Conservation (phyloP, 2,113 vertebrate species). For the Gnathonemus echidnorhynchus region DNA sequence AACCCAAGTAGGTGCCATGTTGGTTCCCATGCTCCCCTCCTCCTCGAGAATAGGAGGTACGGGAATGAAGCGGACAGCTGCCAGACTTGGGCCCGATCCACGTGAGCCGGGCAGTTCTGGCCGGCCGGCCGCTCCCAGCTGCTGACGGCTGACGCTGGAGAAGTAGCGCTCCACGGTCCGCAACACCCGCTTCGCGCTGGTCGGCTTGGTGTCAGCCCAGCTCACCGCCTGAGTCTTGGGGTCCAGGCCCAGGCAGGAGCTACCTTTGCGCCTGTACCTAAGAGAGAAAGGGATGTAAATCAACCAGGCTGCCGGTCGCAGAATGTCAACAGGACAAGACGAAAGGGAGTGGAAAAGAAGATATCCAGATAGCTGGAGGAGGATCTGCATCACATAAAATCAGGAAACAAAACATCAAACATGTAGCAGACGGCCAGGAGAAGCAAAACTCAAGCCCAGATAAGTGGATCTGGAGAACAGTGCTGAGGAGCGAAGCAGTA, state of each 20-base stretch:
- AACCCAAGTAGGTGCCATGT: constrained; percentile 38
- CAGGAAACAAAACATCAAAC: neutral
- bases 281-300: neutral
- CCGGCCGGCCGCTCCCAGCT: constrained; percentile 52
- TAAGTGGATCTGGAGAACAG: neutral
- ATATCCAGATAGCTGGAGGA: neutral
- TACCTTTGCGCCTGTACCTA: constrained; percentile 83
- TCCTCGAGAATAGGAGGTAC: constrained; percentile 42
- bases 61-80: constrained; percentile 57
- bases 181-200: constrained; percentile 52
- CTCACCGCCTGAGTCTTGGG: constrained; percentile 64
- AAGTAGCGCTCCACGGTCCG: constrained; percentile 70
- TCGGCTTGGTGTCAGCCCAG: constrained; percentile 63
- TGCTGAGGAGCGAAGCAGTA: constrained; percentile 41
- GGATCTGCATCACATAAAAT: neutral
- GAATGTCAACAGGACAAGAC: neutral
- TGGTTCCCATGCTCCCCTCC: constrained; percentile 22
- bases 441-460: neutral
- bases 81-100: constrained; percentile 19
- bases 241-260: constrained; percentile 76
- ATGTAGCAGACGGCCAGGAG: neutral
- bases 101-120: constrained; percentile 31
- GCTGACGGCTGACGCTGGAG: constrained; percentile 53
- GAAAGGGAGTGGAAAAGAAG: neutral
- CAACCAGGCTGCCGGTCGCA: neutral